phyloP scores from a whole-genome alignment of 2,113 vertebrate genomes.

The Phalacrocorax aristotelis region DNA sequence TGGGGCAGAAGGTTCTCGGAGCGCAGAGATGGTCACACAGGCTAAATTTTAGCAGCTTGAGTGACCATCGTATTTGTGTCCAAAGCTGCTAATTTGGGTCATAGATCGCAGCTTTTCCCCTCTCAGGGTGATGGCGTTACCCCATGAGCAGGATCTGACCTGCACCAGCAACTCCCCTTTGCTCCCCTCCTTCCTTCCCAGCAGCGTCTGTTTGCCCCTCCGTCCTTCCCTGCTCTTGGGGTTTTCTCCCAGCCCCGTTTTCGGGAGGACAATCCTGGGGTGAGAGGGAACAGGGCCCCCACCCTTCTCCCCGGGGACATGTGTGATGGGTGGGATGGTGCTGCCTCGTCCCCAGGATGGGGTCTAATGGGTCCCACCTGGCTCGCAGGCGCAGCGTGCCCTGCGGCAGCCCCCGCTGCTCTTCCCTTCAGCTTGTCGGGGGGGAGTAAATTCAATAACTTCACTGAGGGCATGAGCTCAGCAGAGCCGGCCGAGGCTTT shows the following conservation, averaged over 20 bases:
- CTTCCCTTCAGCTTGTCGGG: neutral
- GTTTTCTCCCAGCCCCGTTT: neutral
- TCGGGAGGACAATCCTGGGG: neutral
- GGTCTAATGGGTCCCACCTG: neutral
- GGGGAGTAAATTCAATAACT: neutral
- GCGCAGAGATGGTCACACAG: neutral
- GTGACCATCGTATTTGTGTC: rapidly evolving
- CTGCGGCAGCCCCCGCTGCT: neutral
- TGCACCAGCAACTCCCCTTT: neutral
- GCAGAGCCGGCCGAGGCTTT: neutral
- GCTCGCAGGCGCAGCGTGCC: neutral
- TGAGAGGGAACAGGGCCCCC: neutral
- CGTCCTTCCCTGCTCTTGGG: neutral
- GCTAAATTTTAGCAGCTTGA: neutral
- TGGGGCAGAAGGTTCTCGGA: neutral
- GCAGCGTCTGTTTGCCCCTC: neutral
- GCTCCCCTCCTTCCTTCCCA: neutral
- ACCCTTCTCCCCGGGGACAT: neutral
- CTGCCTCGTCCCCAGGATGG: neutral
- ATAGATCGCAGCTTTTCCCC: rapidly evolving
- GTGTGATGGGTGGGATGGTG: neutral
- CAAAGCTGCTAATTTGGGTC: neutral
- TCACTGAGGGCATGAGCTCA: neutral
- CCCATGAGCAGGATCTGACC: neutral
- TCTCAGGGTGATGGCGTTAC: neutral